Conservation (phyloP, 2,888 invertebrate species). For the Stenodera caucasica region DNA sequence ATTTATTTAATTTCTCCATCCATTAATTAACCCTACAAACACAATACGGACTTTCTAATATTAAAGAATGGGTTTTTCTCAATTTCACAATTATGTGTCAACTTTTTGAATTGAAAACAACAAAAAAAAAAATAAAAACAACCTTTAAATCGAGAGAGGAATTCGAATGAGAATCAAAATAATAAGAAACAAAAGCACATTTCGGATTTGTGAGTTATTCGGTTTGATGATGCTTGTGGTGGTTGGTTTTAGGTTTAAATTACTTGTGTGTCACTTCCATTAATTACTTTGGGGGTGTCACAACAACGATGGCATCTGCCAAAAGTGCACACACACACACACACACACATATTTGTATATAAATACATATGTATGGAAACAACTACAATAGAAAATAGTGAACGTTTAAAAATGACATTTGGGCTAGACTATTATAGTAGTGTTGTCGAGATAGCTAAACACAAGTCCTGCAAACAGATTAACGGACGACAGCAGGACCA, state of each 20-base stretch:
- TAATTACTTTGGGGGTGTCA: slow-evolving; percentile 45
- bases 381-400: slow-evolving; percentile 36
- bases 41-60: background rate
- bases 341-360: background rate
- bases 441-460: slow-evolving; percentile 17
- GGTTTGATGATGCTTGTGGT: slow-evolving; percentile 6
- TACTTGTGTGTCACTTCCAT: slow-evolving; percentile 34
- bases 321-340: background rate
- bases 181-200: slow-evolving; percentile 5
- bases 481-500: slow-evolving; percentile 19
- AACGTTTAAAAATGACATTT: slow-evolving; percentile 49
- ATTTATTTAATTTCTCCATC: background rate
- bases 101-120: slow-evolving; percentile 1
- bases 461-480: slow-evolving; percentile 30
- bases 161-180: background rate
- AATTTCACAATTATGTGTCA: no score
- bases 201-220: slow-evolving; percentile 4
- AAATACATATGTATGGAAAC: no score
- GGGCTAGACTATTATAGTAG: slow-evolving; percentile 7
- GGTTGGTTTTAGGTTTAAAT: slow-evolving; percentile 6
- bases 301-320: slow-evolving; percentile 46
- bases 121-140: background rate
- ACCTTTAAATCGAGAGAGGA: no score
- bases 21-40: background rate
- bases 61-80: no score